These are phyloP conservation scores for Phrynosoma platyrhinos DNA, from an alignment of 2,113 vertebrate species.

Conservation along the genomic window DNA sequence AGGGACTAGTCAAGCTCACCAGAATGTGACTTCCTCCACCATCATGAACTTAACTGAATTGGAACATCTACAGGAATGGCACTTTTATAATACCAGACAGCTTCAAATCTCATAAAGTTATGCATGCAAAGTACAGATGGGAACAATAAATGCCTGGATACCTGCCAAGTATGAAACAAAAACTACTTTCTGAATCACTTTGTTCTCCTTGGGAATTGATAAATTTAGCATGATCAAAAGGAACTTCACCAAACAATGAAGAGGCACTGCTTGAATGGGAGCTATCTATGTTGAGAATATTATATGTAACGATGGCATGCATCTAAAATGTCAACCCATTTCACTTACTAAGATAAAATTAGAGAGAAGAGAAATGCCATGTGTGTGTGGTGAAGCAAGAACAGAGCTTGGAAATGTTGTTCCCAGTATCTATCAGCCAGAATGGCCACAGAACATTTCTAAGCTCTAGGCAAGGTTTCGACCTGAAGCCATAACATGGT, in stretches of 20 bases:
- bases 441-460: no score
- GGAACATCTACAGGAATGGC: neutral
- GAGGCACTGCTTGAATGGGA: neutral
- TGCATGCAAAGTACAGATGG: neutral
- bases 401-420: no score
- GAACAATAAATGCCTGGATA: neutral
- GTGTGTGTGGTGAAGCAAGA: no score
- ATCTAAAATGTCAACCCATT: neutral
- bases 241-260: conserved; percentile 1
- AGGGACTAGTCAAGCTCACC: neutral
- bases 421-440: no score
- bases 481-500: neutral
- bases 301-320: neutral
- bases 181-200: neutral
- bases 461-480: neutral
- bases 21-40: conserved; percentile 9
- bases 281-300: neutral
- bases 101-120: neutral
- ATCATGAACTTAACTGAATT: neutral
- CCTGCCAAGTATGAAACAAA: neutral
- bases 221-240: conserved; percentile 40
- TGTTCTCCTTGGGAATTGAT: neutral
- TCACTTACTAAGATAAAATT: neutral
- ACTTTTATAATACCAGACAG: conserved; percentile 14
- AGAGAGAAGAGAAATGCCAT: neutral